These are phyloP conservation scores for Ramphastos sulfuratus DNA, from an alignment of 2,113 vertebrate species.

Conservation along the genomic window DNA sequence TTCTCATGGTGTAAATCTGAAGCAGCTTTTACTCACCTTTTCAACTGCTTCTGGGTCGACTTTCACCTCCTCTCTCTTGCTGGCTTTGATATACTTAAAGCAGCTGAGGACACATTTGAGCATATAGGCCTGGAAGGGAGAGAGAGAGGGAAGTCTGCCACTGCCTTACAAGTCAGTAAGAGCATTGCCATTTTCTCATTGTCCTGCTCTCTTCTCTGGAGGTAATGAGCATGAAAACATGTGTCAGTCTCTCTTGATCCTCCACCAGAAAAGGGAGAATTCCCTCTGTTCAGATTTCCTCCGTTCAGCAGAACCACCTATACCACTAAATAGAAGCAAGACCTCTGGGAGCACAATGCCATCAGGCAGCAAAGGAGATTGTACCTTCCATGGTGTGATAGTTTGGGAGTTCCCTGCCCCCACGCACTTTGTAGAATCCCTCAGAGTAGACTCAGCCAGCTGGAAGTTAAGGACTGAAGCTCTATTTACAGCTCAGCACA, in stretches of 20 bases:
- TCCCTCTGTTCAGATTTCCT: background rate
- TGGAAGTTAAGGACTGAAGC: too few relatives aligned
- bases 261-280: background rate
- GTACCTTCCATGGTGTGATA: background rate
- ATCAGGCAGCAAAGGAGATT: background rate
- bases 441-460: too few relatives aligned
- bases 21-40: conserved; percentile 55
- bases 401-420: too few relatives aligned
- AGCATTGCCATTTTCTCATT: background rate
- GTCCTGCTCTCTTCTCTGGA: background rate
- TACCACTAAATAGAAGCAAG: background rate
- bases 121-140: conserved; percentile 71
- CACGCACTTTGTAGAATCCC: too few relatives aligned
- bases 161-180: background rate
- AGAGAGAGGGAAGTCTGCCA: background rate
- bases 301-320: background rate
- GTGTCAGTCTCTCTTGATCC: background rate
- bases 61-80: conserved; percentile 1
- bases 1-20: background rate
- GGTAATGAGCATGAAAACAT: background rate
- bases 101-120: conserved; percentile 76
- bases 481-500: too few relatives aligned
- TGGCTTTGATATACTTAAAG: conserved; percentile 62
- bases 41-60: background rate
- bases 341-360: background rate